Percentiles rank a stretch among this genome's conserved stretches.
phyloP scores from a whole-genome alignment of 2,888 invertebrate genomes.

The Drosophila kambysellisi region DNA sequence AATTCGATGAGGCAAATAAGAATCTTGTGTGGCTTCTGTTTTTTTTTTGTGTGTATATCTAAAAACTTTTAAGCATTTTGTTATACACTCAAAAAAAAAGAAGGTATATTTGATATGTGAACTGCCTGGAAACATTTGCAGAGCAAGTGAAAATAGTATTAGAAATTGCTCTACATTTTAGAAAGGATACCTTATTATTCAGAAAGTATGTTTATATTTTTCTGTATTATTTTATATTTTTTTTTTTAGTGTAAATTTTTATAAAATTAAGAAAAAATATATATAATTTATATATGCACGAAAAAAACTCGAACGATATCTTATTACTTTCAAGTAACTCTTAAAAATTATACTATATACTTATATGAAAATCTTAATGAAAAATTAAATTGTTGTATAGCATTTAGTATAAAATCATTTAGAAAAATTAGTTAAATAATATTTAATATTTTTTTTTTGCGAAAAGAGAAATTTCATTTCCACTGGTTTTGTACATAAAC shows the following conservation, averaged over 20 bases:
- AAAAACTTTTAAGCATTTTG: constrained; percentile 17
- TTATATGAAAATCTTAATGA: neutral
- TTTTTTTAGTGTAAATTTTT: too few relatives aligned
- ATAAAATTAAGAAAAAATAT: too few relatives aligned
- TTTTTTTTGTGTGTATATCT: constrained; percentile 1
- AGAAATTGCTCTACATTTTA: neutral
- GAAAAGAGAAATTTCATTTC: neutral
- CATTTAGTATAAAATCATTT: neutral
- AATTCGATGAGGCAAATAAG: constrained; percentile 32
- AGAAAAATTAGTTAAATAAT: neutral
- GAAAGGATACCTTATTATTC: neutral
- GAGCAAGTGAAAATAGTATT: neutral
- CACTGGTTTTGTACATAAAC: neutral
- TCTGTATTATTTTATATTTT: too few relatives aligned
- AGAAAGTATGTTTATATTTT: neutral
- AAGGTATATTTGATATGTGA: neutral
- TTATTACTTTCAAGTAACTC: neutral
- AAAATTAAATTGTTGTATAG: neutral
- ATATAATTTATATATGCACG: too few relatives aligned
- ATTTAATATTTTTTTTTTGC: too few relatives aligned
- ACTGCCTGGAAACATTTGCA: too few relatives aligned
- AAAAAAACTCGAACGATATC: too few relatives aligned
- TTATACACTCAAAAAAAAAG: neutral
- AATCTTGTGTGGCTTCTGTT: constrained; percentile 17
- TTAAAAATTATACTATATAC: neutral